Evolutionary conservation across 2,888 invertebrate species (phyloP).

Genomic region (Megastigmus dorsalis): DNA sequence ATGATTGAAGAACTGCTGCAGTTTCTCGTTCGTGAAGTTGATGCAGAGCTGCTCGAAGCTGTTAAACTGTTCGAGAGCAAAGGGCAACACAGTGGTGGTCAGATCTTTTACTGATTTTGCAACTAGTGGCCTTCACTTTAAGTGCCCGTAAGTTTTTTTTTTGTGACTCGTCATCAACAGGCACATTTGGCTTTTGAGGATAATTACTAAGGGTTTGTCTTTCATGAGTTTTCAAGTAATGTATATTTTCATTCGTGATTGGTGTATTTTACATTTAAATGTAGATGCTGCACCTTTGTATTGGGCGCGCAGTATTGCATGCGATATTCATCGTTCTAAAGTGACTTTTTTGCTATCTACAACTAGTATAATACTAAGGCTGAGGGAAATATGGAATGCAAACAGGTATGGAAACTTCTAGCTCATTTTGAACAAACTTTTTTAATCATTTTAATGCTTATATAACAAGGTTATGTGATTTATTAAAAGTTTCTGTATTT

Average conservation of each 20-base stretch:
- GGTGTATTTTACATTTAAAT: constrained; percentile 9
- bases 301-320: constrained; percentile 18
- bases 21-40: constrained; percentile 98
- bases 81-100: constrained; percentile 59
- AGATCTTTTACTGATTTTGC: constrained; percentile 62
- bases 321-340: constrained; percentile 21
- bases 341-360: constrained; percentile 5
- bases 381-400: neutral
- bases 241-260: neutral
- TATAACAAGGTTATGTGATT: too few species aligned
- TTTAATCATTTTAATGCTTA: too few species aligned
- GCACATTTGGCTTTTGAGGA: neutral
- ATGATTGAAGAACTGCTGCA: constrained; percentile 99
- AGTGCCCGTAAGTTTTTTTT: neutral
- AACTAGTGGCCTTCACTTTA: constrained; percentile 44
- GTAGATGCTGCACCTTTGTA: constrained; percentile 10
- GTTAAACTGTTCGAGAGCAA: constrained; percentile 82
- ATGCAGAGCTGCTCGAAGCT: constrained; percentile 99
- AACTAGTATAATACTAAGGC: neutral
- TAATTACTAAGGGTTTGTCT: constrained; percentile 57
- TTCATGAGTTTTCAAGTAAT: constrained; percentile 13
- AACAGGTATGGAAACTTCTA: constrained; percentile 25
- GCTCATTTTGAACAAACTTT: constrained; percentile 2
- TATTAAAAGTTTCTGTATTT: too few species aligned
- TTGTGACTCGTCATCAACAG: neutral